Evolutionary conservation across 2,797 vertebrate species (phyloP).

Genomic region (Malacoctenus gilli): DNA sequence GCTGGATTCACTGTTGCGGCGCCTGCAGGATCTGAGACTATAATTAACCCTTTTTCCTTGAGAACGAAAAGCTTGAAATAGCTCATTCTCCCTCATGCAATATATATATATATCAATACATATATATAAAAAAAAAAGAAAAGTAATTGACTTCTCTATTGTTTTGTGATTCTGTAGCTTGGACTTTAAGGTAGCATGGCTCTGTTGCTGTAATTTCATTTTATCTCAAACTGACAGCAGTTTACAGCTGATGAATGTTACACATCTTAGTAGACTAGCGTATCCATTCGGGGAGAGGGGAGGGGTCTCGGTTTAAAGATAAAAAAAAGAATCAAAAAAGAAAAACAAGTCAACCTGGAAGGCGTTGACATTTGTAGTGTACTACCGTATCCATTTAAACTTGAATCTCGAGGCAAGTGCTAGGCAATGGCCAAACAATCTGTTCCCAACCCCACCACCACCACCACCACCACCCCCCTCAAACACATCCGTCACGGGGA

Average conservation of each 20-base stretch:
- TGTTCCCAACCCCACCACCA: too few species aligned
- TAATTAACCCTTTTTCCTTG: constrained; percentile 60
- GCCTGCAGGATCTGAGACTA: constrained; percentile 16
- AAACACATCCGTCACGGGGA: constrained; percentile 42
- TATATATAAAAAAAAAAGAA: constrained; percentile 1
- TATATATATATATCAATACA: too few species aligned
- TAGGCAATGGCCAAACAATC: constrained; percentile 77
- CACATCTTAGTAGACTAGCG: constrained; percentile 92
- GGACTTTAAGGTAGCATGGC: constrained; percentile 99
- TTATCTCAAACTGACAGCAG: constrained; percentile 87
- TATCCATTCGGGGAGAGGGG: constrained; percentile 82
- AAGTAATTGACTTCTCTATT: constrained; percentile 59
- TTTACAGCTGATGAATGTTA: constrained; percentile 92
- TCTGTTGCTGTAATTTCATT: constrained; percentile 88
- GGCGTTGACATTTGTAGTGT: constrained; percentile 87
- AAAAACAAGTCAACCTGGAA: constrained; percentile 88
- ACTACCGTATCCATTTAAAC: constrained; percentile 83
- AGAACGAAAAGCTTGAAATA: constrained; percentile 61
- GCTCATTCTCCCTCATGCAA: constrained; percentile 48
- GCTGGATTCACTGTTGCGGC: constrained; percentile 19
- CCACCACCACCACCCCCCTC: constrained; percentile 36
- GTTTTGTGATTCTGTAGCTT: constrained; percentile 89
- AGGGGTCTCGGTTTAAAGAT: constrained; percentile 81
- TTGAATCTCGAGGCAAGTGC: constrained; percentile 84
- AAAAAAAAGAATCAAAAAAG: constrained; percentile 71